Evolutionary conservation across 2,113 vertebrate species (phyloP), one percentile per base, ranked within the genome.

Genomic region (Nansenia antarctica): DNA sequence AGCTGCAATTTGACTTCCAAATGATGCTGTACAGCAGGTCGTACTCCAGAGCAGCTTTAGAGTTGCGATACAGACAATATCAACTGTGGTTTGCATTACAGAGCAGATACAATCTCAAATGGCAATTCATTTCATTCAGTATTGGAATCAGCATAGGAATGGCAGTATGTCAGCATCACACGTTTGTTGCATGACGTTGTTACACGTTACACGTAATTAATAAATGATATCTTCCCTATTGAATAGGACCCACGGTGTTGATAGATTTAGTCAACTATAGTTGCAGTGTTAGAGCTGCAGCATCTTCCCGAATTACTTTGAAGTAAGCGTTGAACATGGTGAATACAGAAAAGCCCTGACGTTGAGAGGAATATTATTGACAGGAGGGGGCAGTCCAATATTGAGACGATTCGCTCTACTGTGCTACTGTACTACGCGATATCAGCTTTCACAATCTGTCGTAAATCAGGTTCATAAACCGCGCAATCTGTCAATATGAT

Each of bases 231-330:
- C 27, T 58, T 58, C 45, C 5, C 35, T 37, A 37, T 37, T n/a
- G n/a, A n/a, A n/a, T n/a, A n/a, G n/a, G n/a, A n/a, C n/a, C n/a
- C n/a, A n/a, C n/a, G n/a, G n/a, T n/a, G n/a, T n/a, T n/a, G n/a
- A n/a, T n/a, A n/a, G n/a, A 37, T 37, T 5, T 37, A 49, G 1
- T 20, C 14, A 8, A 2, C n/a, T 49, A 42, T 42, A 42, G 18
- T n/a, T n/a, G n/a, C n/a, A n/a, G n/a, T n/a, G n/a, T n/a, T n/a
- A 49, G 45, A 64, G 35, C 32, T 85, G 84, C 86, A 88, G 83
- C 82, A 87, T 74, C 30, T 22, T 45, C 49, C n/a, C 45, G 64
- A 82, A 75, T 89, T 87, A 90, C 89, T n/a, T n/a, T n/a, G n/a
- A n/a, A n/a, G 82, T 84, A 88, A 89, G 79, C 76, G 32, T 29